A percentile compares a stretch with the other conserved stretches of the same genome.
Evolutionary conservation across 1,140 invertebrate species (phyloP).

Genomic region (Anoplophora glabripennis): DNA sequence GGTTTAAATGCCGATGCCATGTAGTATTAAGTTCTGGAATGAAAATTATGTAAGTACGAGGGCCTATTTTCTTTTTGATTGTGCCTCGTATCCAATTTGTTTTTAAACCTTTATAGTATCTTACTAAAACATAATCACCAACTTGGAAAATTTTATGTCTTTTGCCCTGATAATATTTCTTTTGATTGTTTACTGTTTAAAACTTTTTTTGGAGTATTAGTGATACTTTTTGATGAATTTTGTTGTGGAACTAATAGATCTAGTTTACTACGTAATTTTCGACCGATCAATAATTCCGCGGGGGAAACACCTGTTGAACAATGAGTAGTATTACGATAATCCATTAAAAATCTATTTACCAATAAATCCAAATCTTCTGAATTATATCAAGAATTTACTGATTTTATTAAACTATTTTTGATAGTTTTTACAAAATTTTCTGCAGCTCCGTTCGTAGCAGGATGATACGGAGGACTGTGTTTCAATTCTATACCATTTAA

Average conservation of each 20-base stretch:
- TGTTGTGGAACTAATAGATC: not conserved
- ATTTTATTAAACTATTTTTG: slow-evolving; percentile 21
- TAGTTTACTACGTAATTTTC: not conserved
- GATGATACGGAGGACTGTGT: slow-evolving; percentile 39
- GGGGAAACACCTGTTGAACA: not conserved
- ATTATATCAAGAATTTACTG: not conserved
- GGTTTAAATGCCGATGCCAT: not conserved
- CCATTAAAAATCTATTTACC: slow-evolving; percentile 1
- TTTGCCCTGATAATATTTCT: not conserved
- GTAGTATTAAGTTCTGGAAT: not conserved
- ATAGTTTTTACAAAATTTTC: slow-evolving; percentile 38
- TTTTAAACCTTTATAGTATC: slow-evolving; percentile 1
- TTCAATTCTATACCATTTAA: slow-evolving; percentile 40
- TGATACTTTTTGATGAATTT: not conserved
- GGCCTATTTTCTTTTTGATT: not conserved
- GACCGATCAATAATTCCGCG: slow-evolving; percentile 3
- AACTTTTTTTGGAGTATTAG: not conserved
- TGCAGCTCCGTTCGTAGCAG: slow-evolving; percentile 40
- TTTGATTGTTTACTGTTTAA: not conserved
- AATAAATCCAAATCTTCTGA: not conserved
- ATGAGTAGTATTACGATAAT: slow-evolving; percentile 6
- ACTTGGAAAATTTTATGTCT: not conserved
- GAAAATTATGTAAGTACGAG: not conserved
- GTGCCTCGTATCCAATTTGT: not conserved
- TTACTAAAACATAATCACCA: not conserved